Conservation (phyloP, 2,797 vertebrate genomes). For the Loriculus beryllinus region DNA sequence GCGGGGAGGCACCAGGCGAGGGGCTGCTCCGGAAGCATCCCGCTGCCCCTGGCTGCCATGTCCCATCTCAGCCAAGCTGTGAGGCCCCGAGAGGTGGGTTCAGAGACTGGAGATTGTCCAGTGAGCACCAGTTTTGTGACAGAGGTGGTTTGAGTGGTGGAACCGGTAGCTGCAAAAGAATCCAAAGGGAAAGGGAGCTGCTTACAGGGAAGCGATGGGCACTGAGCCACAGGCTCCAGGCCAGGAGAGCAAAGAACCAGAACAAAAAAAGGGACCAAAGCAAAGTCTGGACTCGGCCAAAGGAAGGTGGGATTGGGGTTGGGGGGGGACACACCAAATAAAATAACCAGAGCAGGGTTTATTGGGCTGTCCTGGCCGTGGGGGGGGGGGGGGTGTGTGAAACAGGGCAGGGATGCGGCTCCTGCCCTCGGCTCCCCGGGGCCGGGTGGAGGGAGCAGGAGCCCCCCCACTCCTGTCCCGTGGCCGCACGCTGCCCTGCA, state of each 20-base stretch:
- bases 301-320: not conserved
- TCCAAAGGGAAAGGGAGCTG: not conserved
- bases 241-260: not conserved
- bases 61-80: conserved; percentile 9
- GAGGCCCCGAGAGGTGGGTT: not conserved
- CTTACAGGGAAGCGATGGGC: not conserved
- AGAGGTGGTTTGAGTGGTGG: conserved; percentile 39
- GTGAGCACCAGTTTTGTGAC: conserved; percentile 66
- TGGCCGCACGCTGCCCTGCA: conserved; percentile 17
- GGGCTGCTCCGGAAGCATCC: not conserved
- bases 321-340: not conserved
- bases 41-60: not conserved
- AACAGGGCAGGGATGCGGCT: not conserved
- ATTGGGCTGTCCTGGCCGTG: conserved; percentile 43
- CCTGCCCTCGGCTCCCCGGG: not conserved
- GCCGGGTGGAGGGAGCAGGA: accelerated
- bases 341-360: conserved; percentile 60
- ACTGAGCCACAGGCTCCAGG: not conserved
- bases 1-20: not conserved
- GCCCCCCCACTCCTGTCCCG: not conserved
- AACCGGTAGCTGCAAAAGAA: conserved; percentile 37
- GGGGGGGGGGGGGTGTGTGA: not conserved
- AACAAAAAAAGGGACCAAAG: conserved; percentile 36
- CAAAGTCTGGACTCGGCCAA: conserved; percentile 29
- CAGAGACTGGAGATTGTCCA: conserved; percentile 61